Conservation (phyloP, 2,797 vertebrate species). For the Typhlichthys eigenmanni region DNA sequence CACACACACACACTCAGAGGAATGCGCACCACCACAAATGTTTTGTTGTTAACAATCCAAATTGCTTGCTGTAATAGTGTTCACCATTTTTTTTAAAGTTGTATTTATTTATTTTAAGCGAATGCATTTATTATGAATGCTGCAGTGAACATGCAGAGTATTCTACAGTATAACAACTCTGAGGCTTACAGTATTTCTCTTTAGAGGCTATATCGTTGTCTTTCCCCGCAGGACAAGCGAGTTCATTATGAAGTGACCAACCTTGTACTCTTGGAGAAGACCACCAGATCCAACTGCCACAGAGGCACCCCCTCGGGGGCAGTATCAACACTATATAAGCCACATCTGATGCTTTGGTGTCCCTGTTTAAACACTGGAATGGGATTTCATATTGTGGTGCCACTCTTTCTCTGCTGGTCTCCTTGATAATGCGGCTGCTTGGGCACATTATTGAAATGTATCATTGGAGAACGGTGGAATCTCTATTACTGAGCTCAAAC, state of each 20-base stretch:
- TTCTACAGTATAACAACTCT: slow-evolving; percentile 3
- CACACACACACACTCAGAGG: slow-evolving; percentile 16
- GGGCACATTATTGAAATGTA: slow-evolving; percentile 62
- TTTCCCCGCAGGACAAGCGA: slow-evolving; percentile 67
- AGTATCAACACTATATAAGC: slow-evolving; percentile 61
- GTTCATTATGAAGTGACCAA: slow-evolving; percentile 74
- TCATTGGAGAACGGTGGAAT: slow-evolving; percentile 55
- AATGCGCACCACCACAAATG: neutral
- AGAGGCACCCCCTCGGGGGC: slow-evolving; percentile 56
- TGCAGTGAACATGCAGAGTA: slow-evolving; percentile 38
- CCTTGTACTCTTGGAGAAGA: slow-evolving; percentile 65
- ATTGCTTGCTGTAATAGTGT: slow-evolving; percentile 3
- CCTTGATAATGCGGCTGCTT: slow-evolving; percentile 63
- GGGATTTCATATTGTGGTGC: slow-evolving; percentile 65
- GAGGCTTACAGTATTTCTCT: slow-evolving; percentile 42
- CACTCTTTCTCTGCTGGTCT: slow-evolving; percentile 39
- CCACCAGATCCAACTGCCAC: neutral
- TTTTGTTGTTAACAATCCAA: slow-evolving; percentile 24
- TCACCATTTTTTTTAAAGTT: neutral
- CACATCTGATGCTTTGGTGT: slow-evolving; percentile 61
- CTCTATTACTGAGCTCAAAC: slow-evolving; percentile 62
- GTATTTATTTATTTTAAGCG: slow-evolving; percentile 7
- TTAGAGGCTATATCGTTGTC: slow-evolving; percentile 35
- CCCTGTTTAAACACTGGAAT: slow-evolving; percentile 71
- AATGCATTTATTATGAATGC: neutral